These are phyloP conservation scores for Macrochelys suwanniensis DNA, from an alignment of 2,797 vertebrate genomes.

Conservation along the genomic window DNA sequence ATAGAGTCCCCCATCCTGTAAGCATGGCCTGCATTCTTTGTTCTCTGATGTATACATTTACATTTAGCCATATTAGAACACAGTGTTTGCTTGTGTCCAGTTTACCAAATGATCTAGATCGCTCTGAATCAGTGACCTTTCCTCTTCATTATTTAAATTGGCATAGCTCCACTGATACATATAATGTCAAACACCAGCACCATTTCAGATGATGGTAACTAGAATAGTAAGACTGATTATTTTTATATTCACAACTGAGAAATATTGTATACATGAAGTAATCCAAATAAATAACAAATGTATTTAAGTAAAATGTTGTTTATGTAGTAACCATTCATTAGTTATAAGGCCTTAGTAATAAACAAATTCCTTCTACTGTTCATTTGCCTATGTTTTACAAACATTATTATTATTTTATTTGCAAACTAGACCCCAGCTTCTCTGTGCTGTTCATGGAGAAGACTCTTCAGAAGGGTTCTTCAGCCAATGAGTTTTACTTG, in stretches of 20 bases:
- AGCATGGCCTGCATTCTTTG: no score
- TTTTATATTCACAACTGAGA: conserved; percentile 15
- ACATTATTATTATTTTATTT: not conserved
- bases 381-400: not conserved
- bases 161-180: not conserved
- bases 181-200: not conserved
- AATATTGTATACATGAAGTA: not conserved
- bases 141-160: no score
- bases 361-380: not conserved
- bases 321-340: conserved; percentile 4
- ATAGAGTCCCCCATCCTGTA: no score
- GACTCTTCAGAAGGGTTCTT: conserved; percentile 23
- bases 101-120: no score
- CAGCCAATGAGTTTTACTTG: not conserved
- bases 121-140: no score
- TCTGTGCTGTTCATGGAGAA: not conserved
- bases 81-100: no score
- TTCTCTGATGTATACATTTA: no score
- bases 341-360: not conserved
- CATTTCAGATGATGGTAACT: not conserved
- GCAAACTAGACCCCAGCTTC: not conserved
- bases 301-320: conserved; percentile 27
- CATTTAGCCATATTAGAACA: no score
- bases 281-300: conserved; percentile 31
- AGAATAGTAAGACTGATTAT: not conserved